These are phyloP conservation scores for Clavelina lepadiformis DNA, from an alignment of 23 tunicate species.

Conservation along the genomic window DNA sequence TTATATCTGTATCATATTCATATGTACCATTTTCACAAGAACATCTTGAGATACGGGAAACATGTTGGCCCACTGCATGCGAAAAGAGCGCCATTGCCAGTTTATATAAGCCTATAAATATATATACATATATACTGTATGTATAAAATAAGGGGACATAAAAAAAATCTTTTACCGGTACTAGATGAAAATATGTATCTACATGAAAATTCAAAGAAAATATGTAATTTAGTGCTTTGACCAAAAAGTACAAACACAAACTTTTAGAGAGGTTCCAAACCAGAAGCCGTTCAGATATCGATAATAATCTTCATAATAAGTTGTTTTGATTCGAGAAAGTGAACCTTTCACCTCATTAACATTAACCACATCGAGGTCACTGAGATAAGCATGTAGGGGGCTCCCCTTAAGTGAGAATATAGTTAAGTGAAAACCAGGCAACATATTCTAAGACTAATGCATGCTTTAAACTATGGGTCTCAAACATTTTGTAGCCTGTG, in stretches of 20 bases:
- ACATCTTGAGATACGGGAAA: conserved; percentile 40
- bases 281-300: not conserved
- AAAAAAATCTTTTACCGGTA: too few relatives aligned
- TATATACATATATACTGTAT: not conserved
- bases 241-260: not conserved
- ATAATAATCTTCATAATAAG: too few relatives aligned
- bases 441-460: too few relatives aligned
- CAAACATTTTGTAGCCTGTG: too few relatives aligned
- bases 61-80: conserved; percentile 1
- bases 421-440: too few relatives aligned
- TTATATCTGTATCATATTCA: not conserved
- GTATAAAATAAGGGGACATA: too few relatives aligned
- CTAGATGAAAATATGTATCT: too few relatives aligned
- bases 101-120: conserved; percentile 2
- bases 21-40: conserved; percentile 2
- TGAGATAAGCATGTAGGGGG: conserved; percentile 15
- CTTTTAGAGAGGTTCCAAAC: conserved; percentile 15
- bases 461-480: too few relatives aligned
- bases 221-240: too few relatives aligned
- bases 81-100: conserved; percentile 1
- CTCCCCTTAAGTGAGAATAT: conserved; percentile 16
- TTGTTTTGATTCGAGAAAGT: conserved; percentile 5
- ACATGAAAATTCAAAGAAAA: too few relatives aligned
- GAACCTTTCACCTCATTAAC: not conserved
- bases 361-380: not conserved